Conservation (phyloP, 2,113 vertebrate genomes). For the Phyllopteryx taeniolatus region DNA sequence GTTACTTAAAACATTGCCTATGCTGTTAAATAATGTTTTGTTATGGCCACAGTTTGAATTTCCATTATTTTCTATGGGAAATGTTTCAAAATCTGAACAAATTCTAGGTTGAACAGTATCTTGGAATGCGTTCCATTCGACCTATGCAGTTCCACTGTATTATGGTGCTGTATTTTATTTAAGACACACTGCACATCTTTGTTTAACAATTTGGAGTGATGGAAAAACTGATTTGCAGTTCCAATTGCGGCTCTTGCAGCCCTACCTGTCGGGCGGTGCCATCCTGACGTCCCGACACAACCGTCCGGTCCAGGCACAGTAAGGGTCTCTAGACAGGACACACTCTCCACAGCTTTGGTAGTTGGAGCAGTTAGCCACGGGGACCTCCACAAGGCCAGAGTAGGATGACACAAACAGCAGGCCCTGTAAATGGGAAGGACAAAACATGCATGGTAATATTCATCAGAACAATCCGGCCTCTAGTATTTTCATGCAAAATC, state of each 20-base stretch:
- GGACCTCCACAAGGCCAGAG: conserved; percentile 79
- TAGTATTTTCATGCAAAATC: not conserved
- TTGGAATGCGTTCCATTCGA: no score
- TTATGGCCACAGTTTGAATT: no score
- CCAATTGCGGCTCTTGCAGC: not conserved
- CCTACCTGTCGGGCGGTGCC: conserved; percentile 68
- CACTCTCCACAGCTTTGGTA: conserved; percentile 90
- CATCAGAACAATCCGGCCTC: not conserved
- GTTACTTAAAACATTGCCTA: no score
- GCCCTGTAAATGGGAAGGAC: conserved; percentile 66
- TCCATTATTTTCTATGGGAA: no score
- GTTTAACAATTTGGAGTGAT: no score
- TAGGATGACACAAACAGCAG: conserved; percentile 83
- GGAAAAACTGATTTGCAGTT: not conserved
- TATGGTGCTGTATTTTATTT: no score
- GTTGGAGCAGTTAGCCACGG: conserved; percentile 86
- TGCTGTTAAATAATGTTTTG: no score
- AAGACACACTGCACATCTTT: no score
- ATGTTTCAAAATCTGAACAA: no score
- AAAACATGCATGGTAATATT: not conserved
- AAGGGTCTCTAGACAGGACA: conserved; percentile 86
- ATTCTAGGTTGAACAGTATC: no score
- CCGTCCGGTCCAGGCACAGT: conserved; percentile 84
- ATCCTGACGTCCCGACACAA: conserved; percentile 71
- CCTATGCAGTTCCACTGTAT: no score